A percentile compares a stretch with the other conserved stretches of the same genome.
phyloP scores from a whole-genome alignment of 92 coral and sea anemone species.

The Zoanthus gigantus region DNA sequence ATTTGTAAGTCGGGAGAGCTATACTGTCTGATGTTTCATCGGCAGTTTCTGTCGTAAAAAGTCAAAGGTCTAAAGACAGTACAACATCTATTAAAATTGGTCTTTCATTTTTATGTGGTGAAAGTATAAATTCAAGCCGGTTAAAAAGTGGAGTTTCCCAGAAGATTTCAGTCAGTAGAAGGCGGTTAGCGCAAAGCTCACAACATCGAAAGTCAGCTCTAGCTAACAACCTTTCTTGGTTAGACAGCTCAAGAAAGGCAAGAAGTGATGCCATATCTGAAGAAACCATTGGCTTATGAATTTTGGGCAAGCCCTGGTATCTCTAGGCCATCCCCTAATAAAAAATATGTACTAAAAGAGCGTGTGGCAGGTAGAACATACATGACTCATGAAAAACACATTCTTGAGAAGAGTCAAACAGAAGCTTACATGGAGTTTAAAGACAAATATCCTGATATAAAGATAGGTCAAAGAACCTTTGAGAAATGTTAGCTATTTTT shows the following conservation, averaged over 20 bases:
- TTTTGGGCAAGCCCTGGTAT: conserved; percentile 63
- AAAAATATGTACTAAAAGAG: too few species aligned
- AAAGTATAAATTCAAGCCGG: background rate
- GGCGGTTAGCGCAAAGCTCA: conserved; percentile 29
- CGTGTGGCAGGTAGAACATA: too few species aligned
- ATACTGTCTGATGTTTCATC: too few species aligned
- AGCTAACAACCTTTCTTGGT: conserved; percentile 38
- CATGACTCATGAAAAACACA: too few species aligned
- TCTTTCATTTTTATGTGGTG: conserved; percentile 46
- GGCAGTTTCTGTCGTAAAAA: too few species aligned
- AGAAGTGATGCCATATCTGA: conserved; percentile 45
- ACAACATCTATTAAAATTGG: conserved; percentile 37
- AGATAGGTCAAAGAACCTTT: too few species aligned
- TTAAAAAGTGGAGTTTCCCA: conserved; percentile 36
- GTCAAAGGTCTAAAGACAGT: background rate
- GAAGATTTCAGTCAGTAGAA: conserved; percentile 32
- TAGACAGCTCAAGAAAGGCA: conserved; percentile 14
- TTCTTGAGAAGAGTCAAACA: background rate
- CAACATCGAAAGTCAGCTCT: conserved; percentile 30
- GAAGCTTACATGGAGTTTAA: too few species aligned
- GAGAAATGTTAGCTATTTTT: too few species aligned
- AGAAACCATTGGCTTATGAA: conserved; percentile 35
- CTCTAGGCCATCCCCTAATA: conserved; percentile 39
- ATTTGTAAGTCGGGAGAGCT: too few species aligned
- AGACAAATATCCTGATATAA: too few species aligned